Base-by-base conservation (phyloP, 2,797 vertebrate genomes). In the Oreortyx pictus region DNA sequence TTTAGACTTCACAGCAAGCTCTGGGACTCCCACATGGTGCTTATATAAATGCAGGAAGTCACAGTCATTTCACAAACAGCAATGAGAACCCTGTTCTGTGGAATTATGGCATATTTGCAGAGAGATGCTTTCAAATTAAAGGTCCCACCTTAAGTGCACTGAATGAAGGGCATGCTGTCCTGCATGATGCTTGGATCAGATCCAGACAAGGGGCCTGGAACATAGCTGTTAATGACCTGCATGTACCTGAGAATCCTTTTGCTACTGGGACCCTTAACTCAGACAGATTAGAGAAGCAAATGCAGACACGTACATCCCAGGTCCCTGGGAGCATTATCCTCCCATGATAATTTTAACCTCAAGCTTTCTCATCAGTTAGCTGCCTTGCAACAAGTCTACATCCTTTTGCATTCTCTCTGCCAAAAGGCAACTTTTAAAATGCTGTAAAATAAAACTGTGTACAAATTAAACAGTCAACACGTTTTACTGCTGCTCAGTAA, bases 401-500 rank as follows among this genome's bases (percentile, higher is more conserved):
- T 46, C 76, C 82, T 95, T 62, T 71, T 24, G 56, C n/a, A 70
- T 82, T 78, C 79, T 50, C 52, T 73, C 87, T 0, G 35, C 85
- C 92, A 95, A 95, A 91, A 94, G 87, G 82, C 92, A 96, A 94
- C 73, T 90, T 93, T 71, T 60, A 82, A 89, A 91, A 78, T 66
- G 78, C 92, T 79, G 81, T 93, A 82, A n/a, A 87, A 79, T 61
- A 89, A 87, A 80, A 65, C 47, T 44, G 22, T 65, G 81, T 71
- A 88, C 93, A 91, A 94, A 91, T 84, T 82, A 89, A 96, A 75
- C 8, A 93, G 85, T 49, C 71, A 92, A 82, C 72, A 49, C 78
- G 16, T 81, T 86, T 96, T 79, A 79, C 57, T 47, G 24, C 81
- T 89, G 50, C 59, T 95, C 92, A 76, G 85, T 96, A 91, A 95